A percentile compares a stretch with the other conserved stretches of the same genome.
Evolutionary conservation across 2,888 invertebrate genomes (phyloP).

Genomic region (Phyllotreta cruciferae): DNA sequence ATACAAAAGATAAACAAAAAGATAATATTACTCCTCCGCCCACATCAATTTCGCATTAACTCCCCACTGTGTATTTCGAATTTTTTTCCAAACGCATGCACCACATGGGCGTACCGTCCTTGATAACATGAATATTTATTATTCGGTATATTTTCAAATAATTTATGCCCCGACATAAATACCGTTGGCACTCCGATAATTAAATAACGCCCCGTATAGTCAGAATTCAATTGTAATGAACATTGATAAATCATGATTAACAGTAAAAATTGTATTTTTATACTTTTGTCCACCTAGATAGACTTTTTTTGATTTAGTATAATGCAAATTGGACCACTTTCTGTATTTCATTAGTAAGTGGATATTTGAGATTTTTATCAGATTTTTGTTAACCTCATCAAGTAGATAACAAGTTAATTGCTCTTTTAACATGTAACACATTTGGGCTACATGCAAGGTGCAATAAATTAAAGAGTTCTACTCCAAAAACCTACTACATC

Average conservation of each 20-base stretch:
- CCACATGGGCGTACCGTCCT: slow-evolving; percentile 32
- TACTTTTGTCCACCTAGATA: no score
- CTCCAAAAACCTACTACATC: no score
- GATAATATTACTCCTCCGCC: slow-evolving; percentile 27
- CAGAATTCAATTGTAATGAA: slow-evolving; percentile 6
- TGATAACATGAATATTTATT: slow-evolving; percentile 29
- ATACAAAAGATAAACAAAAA: slow-evolving; percentile 9
- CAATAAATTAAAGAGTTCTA: no score
- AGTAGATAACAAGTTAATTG: not conserved
- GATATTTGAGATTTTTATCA: not conserved
- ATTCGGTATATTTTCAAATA: slow-evolving; percentile 33
- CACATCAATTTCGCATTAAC: slow-evolving; percentile 20
- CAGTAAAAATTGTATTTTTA: not conserved
- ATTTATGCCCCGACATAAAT: slow-evolving; percentile 32
- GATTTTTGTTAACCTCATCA: not conserved
- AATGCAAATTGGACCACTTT: no score
- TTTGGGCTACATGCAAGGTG: no score
- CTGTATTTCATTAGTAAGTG: not conserved
- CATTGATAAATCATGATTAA: not conserved
- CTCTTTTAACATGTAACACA: no score
- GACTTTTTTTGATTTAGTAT: no score
- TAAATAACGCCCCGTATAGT: slow-evolving; percentile 36
- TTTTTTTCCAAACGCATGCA: slow-evolving; percentile 17
- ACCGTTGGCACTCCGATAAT: slow-evolving; percentile 28
- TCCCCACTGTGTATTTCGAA: slow-evolving; percentile 1